A percentile compares a stretch with the other conserved stretches of the same genome.
Conservation (phyloP, 2,797 vertebrate species). For the Lophotriccus pileatus region DNA sequence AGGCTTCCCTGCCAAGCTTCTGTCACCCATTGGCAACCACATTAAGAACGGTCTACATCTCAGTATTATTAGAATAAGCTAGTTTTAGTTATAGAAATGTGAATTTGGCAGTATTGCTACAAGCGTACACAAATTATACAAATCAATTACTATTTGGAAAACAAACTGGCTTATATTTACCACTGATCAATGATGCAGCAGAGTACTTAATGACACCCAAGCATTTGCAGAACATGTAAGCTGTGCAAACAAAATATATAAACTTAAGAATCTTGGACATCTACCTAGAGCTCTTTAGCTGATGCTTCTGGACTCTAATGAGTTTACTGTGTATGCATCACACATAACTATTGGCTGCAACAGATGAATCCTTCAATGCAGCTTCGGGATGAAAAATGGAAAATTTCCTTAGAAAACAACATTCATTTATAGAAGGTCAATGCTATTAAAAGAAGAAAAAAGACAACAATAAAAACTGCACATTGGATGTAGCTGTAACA, state of each 20-base stretch:
- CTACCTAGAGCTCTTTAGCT: neutral
- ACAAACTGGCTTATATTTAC: constrained; percentile 33
- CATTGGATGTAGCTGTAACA: neutral
- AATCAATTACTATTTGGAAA: constrained; percentile 48
- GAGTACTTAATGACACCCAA: neutral
- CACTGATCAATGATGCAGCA: neutral
- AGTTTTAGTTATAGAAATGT: constrained; percentile 11
- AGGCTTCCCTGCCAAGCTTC: constrained; percentile 26
- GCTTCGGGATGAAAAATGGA: neutral
- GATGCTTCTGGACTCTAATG: neutral
- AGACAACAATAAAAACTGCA: neutral
- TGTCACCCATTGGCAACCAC: neutral
- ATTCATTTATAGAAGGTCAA: neutral
- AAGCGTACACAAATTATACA: constrained; percentile 4
- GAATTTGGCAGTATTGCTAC: constrained; percentile 26
- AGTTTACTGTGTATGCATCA: neutral
- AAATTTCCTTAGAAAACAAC: neutral
- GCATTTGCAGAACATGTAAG: neutral
- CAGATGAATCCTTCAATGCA: neutral
- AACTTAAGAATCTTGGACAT: neutral
- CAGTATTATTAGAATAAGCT: constrained; percentile 26
- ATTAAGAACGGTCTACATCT: neutral
- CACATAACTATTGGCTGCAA: neutral
- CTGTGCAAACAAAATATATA: neutral
- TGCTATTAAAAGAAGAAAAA: neutral